Evolutionary conservation across 2,113 vertebrate species (phyloP).

Genomic region (Epinephelus moara): DNA sequence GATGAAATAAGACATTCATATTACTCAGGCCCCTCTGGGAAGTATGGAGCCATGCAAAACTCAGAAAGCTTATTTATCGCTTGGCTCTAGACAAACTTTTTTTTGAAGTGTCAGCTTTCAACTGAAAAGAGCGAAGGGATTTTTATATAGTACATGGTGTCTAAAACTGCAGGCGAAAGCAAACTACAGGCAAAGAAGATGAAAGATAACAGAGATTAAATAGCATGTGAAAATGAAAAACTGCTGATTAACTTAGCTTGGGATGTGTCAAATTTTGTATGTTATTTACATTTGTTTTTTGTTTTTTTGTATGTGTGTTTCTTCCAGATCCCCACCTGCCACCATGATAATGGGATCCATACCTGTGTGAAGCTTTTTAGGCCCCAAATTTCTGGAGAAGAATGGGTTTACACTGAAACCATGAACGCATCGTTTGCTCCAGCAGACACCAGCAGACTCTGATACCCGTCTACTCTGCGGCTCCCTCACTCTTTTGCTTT

Average conservation of each 20-base stretch:
- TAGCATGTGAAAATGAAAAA: neutral
- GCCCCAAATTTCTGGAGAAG: constrained; percentile 35
- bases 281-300: constrained; percentile 16
- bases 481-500: constrained; percentile 27
- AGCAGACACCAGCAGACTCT: constrained; percentile 55
- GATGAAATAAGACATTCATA: constrained; percentile 46
- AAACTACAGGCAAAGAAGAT: constrained; percentile 24
- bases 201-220: constrained; percentile 13
- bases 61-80: constrained; percentile 38
- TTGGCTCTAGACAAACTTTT: constrained; percentile 8
- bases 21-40: constrained; percentile 17
- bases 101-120: constrained; percentile 43
- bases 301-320: constrained; percentile 52
- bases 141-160: constrained; percentile 20
- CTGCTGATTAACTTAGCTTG: constrained; percentile 1
- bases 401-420: constrained; percentile 50
- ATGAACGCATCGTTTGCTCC: constrained; percentile 61
- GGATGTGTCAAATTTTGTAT: constrained; percentile 9
- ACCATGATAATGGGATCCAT: constrained; percentile 50
- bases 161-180: neutral
- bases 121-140: neutral
- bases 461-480: constrained; percentile 25
- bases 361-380: constrained; percentile 40
- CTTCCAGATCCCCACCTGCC: constrained; percentile 67
- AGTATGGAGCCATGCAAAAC: constrained; percentile 10